Percentiles rank a stretch among this genome's conserved stretches.
phyloP scores from a whole-genome alignment of 1,140 invertebrate species.

The Hormaphis cornu region DNA sequence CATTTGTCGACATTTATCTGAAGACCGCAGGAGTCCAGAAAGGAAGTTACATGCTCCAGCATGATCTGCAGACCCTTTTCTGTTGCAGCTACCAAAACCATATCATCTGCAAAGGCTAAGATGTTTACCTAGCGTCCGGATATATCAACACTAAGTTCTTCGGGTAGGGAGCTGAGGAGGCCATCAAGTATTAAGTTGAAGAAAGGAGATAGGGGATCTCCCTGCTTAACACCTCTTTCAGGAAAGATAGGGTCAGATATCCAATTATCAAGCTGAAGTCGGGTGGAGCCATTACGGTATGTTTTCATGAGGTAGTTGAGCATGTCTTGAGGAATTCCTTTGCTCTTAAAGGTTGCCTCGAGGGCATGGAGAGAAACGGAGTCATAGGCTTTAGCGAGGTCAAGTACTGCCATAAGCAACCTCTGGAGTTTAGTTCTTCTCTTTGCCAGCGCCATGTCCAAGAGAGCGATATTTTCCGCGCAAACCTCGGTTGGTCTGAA shows the following conservation, averaged over 20 bases:
- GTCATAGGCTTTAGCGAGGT: constrained; percentile 40
- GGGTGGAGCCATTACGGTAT: no score
- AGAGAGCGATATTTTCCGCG: neutral
- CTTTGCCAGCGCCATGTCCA: neutral
- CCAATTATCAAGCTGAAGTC: neutral
- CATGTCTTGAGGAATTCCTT: constrained; percentile 36
- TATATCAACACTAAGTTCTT: neutral
- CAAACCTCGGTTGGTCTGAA: constrained; percentile 38
- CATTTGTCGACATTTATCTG: neutral
- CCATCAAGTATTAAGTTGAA: constrained; percentile 40
- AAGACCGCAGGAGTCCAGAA: neutral
- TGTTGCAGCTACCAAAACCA: neutral
- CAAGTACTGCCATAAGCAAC: constrained; percentile 31
- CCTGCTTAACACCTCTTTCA: constrained; percentile 40
- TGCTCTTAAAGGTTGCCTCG: no score
- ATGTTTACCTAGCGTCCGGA: neutral
- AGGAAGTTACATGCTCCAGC: neutral
- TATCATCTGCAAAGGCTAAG: neutral
- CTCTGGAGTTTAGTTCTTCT: neutral
- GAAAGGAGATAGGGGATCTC: constrained; percentile 39
- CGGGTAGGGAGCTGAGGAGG: neutral
- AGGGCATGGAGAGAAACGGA: no score
- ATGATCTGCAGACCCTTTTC: neutral
- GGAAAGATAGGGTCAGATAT: constrained; percentile 20
- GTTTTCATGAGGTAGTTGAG: neutral